phyloP scores from a whole-genome alignment of 2,797 vertebrate genomes.

The Discoglossus pictus region DNA sequence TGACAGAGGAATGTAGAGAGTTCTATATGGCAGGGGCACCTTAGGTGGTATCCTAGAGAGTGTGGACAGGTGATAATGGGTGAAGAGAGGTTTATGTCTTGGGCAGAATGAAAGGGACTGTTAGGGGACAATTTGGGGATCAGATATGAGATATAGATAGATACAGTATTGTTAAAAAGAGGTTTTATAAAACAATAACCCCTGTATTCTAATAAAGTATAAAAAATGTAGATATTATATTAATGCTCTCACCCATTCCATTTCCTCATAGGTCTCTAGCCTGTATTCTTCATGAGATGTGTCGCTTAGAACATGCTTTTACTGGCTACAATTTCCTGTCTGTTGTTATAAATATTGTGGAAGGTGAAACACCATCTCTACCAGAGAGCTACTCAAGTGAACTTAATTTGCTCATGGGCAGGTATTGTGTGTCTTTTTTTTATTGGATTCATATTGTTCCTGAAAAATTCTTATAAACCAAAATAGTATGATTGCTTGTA shows the following conservation, averaged over 20 bases:
- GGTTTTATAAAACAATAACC: no score
- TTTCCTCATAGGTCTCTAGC: constrained; percentile 76
- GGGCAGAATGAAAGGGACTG: no score
- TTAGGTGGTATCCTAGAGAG: no score
- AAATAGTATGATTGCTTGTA: constrained; percentile 48
- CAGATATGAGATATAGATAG: no score
- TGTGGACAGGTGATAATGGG: no score
- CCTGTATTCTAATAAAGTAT: no score
- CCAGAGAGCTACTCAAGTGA: constrained; percentile 68
- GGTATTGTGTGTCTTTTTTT: constrained; percentile 58
- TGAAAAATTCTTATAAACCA: constrained; percentile 6
- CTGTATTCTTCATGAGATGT: constrained; percentile 84
- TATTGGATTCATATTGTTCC: constrained; percentile 3
- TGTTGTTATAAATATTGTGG: constrained; percentile 79
- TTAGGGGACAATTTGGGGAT: no score
- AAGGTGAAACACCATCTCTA: constrained; percentile 76
- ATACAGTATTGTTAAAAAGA: no score
- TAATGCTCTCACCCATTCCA: background rate
- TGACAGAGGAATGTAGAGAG: no score
- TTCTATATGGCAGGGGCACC: no score
- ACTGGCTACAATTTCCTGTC: constrained; percentile 79
- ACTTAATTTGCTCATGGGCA: constrained; percentile 72
- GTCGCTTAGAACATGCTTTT: constrained; percentile 80
- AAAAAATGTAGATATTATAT: no score
- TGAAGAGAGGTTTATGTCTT: no score